Percentiles rank a stretch among this genome's conserved stretches.
These are phyloP conservation scores for Cinclus cinclus DNA, from an alignment of 2,113 vertebrate species.

Conservation along the genomic window DNA sequence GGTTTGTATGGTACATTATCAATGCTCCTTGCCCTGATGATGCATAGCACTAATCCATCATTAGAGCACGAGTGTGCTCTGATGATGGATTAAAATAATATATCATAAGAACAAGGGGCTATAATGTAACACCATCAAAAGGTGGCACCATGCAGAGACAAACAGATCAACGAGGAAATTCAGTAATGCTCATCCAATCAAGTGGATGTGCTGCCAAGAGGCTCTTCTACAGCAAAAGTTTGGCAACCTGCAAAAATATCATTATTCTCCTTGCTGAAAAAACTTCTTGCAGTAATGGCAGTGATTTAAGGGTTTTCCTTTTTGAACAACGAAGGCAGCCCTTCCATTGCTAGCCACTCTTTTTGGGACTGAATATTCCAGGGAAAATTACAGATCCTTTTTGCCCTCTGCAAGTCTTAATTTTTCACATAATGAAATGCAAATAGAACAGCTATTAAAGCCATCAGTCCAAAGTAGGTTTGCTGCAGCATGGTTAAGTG, in stretches of 20 bases:
- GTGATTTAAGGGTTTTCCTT: constrained; percentile 20
- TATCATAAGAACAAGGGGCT: constrained; percentile 68
- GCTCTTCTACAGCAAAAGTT: constrained; percentile 57
- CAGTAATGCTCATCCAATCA: constrained; percentile 50
- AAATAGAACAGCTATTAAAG: constrained; percentile 41
- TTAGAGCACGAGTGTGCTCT: constrained; percentile 25
- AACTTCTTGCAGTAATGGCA: constrained; percentile 8
- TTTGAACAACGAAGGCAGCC: background rate
- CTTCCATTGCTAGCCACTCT: background rate
- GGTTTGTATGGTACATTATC: constrained; percentile 32
- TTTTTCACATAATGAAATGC: constrained; percentile 21
- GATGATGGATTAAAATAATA: constrained; percentile 71
- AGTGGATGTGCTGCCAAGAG: constrained; percentile 59
- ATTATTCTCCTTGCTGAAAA: constrained; percentile 47
- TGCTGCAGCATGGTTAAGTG: constrained; percentile 20
- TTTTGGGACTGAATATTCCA: background rate
- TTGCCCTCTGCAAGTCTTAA: background rate
- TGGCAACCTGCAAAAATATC: constrained; percentile 62
- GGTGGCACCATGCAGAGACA: constrained; percentile 62
- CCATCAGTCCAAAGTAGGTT: background rate
- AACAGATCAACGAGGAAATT: constrained; percentile 63
- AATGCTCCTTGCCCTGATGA: constrained; percentile 42
- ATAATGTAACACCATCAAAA: constrained; percentile 59
- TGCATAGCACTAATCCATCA: constrained; percentile 61
- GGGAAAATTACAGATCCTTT: background rate